Evolutionary conservation across 2,113 vertebrate species (phyloP), one percentile per base, ranked within the genome.

Genomic region (Amphiprion ocellaris): DNA sequence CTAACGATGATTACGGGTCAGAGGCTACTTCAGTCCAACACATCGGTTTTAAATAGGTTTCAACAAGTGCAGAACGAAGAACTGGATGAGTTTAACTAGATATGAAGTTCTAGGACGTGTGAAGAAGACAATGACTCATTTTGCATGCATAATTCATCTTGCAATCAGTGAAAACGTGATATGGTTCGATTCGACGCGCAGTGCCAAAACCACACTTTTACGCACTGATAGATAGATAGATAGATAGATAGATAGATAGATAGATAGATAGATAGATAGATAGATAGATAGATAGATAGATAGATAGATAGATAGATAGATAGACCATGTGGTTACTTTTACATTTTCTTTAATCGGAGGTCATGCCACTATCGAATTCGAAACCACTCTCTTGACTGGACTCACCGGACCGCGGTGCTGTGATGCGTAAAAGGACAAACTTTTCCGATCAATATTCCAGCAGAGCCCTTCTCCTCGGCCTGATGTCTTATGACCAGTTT

Each of bases 381-480:
- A 39, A 23, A 58, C 54, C 46, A 53, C 11, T 19, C 2, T 26
- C 26, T 49, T 24, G 5, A 37, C n/a, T 4, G 26, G n/a, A 69
- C 83, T 69, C 28, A 87, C 81, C 76, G 23, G 15, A 59, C 5
- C 8, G 23, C 65, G 9, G 19, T n/a, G 28, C 8, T n/a, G 5
- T 41, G n/a, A 0, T 66, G 17, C 26, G 17, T 1, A n/a, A 63
- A 19, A 2, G 10, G 17, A 19, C 33, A 68, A 68, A 61, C 12
- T 56, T 67, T 81, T 52, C 52, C 9, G 24, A 50, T 68, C 23
- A 59, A 65, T 84, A 84, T 80, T 87, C 88, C 90, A 76, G 21
- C 24, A 24, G 65, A 64, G 23, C 14, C 44, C 33, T 59, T 24
- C 65, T 39, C 24, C 60, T 17, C 54, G 47, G 9, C n/a, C 23